Conservation (phyloP, 1,140 invertebrate species). For the Philotrypesis tridentata region DNA sequence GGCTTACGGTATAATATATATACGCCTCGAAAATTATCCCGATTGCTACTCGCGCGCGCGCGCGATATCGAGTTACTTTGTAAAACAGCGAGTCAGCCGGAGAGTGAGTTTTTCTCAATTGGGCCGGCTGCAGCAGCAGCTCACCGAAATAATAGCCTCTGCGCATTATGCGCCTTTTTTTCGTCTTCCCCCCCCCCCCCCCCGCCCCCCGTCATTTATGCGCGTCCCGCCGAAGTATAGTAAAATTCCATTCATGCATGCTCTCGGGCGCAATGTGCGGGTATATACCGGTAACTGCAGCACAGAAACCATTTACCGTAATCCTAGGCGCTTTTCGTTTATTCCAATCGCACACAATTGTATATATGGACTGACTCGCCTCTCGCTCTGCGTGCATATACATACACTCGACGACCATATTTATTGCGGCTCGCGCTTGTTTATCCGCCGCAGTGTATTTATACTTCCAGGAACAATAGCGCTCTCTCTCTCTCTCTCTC, state of each 20-base stretch:
- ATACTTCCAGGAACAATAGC: too few relatives aligned
- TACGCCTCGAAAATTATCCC: not conserved
- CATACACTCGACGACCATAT: too few relatives aligned
- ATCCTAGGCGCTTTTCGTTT: not conserved
- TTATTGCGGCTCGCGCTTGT: too few relatives aligned
- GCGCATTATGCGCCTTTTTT: too few relatives aligned
- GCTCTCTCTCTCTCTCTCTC: too few relatives aligned
- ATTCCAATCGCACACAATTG: not conserved
- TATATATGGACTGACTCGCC: not conserved
- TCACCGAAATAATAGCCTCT: not conserved
- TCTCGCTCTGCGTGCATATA: too few relatives aligned
- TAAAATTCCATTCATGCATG: not conserved
- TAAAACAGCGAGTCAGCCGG: too few relatives aligned
- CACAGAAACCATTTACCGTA: not conserved
- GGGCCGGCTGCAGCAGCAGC: too few relatives aligned
- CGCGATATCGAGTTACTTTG: not conserved
- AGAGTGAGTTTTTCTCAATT: not conserved
- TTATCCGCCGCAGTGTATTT: too few relatives aligned
- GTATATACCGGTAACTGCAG: not conserved
- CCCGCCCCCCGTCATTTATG: too few relatives aligned
- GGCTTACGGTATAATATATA: slow-evolving; percentile 42
- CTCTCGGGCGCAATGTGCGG: too few relatives aligned
- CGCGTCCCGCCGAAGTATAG: not conserved
- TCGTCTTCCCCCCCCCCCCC: too few relatives aligned
- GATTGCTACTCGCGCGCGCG: not conserved